These are phyloP conservation scores for Spilogale gracilis DNA, from an alignment of 2,113 vertebrate genomes.

Conservation along the genomic window DNA sequence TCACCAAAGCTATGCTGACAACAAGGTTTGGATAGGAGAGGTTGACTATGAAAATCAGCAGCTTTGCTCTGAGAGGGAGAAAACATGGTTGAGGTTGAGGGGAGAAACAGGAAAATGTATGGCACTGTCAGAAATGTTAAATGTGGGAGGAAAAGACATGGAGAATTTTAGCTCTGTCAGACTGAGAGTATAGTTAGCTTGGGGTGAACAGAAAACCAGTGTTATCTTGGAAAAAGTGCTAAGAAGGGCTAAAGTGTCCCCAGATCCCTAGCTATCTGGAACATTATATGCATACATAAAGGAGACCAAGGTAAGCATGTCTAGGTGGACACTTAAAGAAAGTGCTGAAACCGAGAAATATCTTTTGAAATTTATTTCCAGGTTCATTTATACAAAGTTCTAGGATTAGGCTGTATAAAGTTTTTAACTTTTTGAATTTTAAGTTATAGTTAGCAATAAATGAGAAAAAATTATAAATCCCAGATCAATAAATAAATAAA, in stretches of 20 bases:
- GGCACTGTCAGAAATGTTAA: not conserved
- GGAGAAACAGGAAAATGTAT: not conserved
- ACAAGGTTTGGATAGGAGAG: not conserved
- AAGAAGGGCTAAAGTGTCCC: not conserved
- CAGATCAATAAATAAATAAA: not conserved
- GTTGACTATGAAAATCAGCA: not conserved
- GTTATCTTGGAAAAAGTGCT: not conserved
- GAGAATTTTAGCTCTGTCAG: not conserved
- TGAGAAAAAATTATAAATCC: not conserved
- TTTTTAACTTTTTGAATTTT: not conserved
- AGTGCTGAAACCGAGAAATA: not conserved
- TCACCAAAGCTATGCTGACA: not conserved
- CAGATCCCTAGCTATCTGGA: not conserved
- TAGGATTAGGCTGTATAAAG: not conserved
- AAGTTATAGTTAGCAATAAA: not conserved
- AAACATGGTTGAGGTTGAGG: not conserved
- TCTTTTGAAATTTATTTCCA: not conserved
- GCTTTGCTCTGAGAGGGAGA: not conserved
- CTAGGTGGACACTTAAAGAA: not conserved
- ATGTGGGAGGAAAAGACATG: not conserved
- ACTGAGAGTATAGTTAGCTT: not conserved
- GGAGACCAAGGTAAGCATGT: not conserved
- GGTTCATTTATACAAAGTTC: not conserved
- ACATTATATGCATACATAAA: not conserved
- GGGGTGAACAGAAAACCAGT: not conserved